These are phyloP conservation scores for Hafferia zeledoni DNA, from an alignment of 2,797 vertebrate species.

Conservation along the genomic window DNA sequence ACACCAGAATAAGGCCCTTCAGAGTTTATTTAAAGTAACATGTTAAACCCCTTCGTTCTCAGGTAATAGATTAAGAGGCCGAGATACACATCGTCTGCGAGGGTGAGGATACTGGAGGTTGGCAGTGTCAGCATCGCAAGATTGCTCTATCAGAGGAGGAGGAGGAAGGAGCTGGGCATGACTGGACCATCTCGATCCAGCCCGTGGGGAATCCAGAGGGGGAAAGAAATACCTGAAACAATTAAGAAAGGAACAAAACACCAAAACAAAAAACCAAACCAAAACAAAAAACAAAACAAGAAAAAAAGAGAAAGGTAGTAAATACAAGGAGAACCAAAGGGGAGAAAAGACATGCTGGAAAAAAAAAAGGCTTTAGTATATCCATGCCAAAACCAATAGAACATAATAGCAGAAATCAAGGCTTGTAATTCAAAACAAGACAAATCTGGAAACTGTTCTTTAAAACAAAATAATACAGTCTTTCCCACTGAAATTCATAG, in stretches of 20 bases:
- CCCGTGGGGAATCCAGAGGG: slow-evolving; percentile 90
- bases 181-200: slow-evolving; percentile 87
- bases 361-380: slow-evolving; percentile 76
- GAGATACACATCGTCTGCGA: slow-evolving; percentile 78
- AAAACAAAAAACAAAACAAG: slow-evolving; percentile 61
- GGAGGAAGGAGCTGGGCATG: slow-evolving; percentile 92
- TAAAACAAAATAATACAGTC: slow-evolving; percentile 54
- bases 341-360: slow-evolving; percentile 78
- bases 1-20: slow-evolving; percentile 70
- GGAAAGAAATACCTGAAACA: slow-evolving; percentile 96
- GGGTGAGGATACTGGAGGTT: slow-evolving; percentile 81
- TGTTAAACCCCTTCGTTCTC: slow-evolving; percentile 81
- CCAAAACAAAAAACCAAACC: slow-evolving; percentile 63
- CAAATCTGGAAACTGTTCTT: slow-evolving; percentile 63
- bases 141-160: slow-evolving; percentile 88
- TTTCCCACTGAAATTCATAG: slow-evolving; percentile 44
- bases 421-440: slow-evolving; percentile 70
- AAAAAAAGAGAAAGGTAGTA: slow-evolving; percentile 79
- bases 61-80: slow-evolving; percentile 81
- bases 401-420: slow-evolving; percentile 76
- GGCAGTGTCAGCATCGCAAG: slow-evolving; percentile 86
- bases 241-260: slow-evolving; percentile 80
- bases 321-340: slow-evolving; percentile 82
- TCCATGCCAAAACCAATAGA: slow-evolving; percentile 77
- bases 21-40: slow-evolving; percentile 35